Conservation (phyloP, 2,888 invertebrate species). For the Anthophora plumipes region DNA sequence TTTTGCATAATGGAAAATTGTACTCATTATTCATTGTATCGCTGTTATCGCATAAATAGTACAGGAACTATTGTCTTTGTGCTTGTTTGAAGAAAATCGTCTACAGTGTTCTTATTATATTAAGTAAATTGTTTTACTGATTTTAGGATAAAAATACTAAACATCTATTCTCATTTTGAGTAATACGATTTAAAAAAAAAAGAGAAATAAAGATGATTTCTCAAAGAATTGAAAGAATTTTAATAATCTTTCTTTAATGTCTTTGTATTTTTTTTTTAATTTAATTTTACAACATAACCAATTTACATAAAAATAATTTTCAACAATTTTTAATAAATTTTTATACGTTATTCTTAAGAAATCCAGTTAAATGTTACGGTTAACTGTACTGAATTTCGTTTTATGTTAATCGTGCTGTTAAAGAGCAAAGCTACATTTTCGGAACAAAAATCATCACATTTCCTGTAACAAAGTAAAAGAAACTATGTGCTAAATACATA, state of each 20-base stretch:
- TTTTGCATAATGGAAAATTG: neutral
- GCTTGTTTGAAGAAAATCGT: neutral
- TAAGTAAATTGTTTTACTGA: neutral
- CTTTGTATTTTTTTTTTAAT: neutral
- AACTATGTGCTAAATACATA: neutral
- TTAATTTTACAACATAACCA: neutral
- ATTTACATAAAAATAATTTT: neutral
- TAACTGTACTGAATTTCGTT: neutral
- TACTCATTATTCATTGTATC: neutral
- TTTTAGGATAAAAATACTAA: neutral
- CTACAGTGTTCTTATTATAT: neutral
- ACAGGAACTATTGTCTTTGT: neutral
- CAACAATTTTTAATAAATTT: no score
- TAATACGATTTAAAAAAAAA: neutral
- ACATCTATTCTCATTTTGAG: neutral
- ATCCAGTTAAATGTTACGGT: no score
- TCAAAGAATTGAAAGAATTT: neutral
- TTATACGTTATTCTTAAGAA: no score
- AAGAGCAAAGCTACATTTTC: neutral
- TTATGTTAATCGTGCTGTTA: neutral
- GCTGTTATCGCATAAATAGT: neutral
- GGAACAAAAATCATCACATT: neutral
- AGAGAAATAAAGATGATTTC: neutral
- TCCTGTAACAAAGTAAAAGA: neutral
- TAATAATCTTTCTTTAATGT: neutral